These are phyloP conservation scores for Neelides folsomi DNA, from an alignment of 2,888 invertebrate genomes.

Conservation along the genomic window DNA sequence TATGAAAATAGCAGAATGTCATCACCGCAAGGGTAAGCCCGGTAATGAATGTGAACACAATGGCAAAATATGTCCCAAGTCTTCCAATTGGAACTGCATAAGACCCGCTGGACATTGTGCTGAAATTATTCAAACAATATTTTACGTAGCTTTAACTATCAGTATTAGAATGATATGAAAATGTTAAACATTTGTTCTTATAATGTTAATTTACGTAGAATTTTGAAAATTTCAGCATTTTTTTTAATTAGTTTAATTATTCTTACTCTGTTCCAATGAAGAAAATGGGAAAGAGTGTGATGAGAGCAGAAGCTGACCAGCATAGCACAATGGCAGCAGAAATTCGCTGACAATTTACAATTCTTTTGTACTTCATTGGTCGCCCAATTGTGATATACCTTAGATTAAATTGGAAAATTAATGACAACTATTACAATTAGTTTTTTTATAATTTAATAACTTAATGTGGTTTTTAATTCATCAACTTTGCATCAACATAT, in stretches of 20 bases:
- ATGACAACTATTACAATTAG: no score
- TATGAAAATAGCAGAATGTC: conserved; percentile 29
- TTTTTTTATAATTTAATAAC: no score
- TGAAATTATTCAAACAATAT: neutral
- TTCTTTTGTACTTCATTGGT: conserved; percentile 31
- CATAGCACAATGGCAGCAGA: conserved; percentile 20
- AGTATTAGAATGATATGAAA: neutral
- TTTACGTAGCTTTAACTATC: neutral
- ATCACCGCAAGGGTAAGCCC: conserved; percentile 24
- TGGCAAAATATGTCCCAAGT: conserved; percentile 24
- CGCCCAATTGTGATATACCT: conserved; percentile 32
- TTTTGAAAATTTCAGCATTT: no score
- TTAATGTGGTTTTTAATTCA: no score
- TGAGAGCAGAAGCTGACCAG: conserved; percentile 24
- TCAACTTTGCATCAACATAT: no score
- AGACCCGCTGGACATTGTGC: conserved; percentile 13
- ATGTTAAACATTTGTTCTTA: no score
- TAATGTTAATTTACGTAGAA: no score
- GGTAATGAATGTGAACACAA: conserved; percentile 26
- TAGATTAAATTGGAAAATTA: conserved; percentile 6
- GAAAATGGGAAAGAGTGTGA: conserved; percentile 25
- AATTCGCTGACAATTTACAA: conserved; percentile 27
- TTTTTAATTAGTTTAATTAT: no score
- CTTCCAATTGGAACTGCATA: conserved; percentile 24
- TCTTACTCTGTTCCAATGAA: conserved; percentile 26